phyloP scores from a whole-genome alignment of 2,113 vertebrate genomes.

The Ranitomeya imitator region DNA sequence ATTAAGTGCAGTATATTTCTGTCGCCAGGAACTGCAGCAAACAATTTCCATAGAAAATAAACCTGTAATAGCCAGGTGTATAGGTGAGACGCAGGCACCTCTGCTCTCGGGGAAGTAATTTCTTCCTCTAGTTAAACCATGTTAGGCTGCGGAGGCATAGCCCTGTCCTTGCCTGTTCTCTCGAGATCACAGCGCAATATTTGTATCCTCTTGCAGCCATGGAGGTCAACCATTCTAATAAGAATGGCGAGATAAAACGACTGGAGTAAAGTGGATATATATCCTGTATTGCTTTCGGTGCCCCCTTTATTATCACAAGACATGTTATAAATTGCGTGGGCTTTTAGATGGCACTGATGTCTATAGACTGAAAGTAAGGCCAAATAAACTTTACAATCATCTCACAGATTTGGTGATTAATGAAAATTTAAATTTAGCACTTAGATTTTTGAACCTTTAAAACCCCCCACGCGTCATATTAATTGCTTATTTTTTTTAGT shows the following conservation, averaged over 20 bases:
- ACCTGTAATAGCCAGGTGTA: slow-evolving; percentile 6
- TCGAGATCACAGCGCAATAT: slow-evolving; percentile 33
- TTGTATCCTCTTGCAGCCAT: slow-evolving; percentile 4
- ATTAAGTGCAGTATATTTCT: neutral
- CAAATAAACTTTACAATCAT: neutral
- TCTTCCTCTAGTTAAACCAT: slow-evolving; percentile 43
- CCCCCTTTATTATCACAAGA: slow-evolving; percentile 24
- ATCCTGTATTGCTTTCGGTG: neutral
- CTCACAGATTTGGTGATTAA: neutral
- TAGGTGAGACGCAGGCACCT: neutral
- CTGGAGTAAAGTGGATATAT: slow-evolving; percentile 38
- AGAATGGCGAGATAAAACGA: slow-evolving; percentile 41
- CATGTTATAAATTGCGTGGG: neutral
- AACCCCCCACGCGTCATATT: neutral
- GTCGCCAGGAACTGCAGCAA: neutral
- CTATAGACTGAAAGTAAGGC: neutral
- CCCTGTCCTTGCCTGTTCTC: slow-evolving; percentile 42
- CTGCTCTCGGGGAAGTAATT: slow-evolving; percentile 14
- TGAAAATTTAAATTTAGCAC: neutral
- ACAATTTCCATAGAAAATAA: neutral
- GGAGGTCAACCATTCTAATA: slow-evolving; percentile 45
- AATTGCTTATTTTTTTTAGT: neutral
- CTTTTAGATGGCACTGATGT: neutral
- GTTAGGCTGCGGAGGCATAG: slow-evolving; percentile 11
- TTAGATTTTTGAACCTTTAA: neutral